Percentiles rank a stretch among this genome's conserved stretches.
phyloP scores from a whole-genome alignment of 2,888 invertebrate genomes.

The Gryllus longicercus region DNA sequence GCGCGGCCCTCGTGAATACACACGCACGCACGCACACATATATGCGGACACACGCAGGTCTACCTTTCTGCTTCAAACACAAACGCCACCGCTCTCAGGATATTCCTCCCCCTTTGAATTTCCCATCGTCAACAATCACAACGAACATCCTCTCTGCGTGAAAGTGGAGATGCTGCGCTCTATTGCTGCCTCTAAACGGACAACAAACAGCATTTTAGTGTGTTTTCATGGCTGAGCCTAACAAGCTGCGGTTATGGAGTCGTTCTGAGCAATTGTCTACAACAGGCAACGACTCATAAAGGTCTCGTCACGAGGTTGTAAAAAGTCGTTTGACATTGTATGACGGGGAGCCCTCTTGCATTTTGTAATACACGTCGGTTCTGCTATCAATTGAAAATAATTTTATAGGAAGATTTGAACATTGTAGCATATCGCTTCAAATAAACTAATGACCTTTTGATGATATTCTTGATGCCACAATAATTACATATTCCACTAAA shows the following conservation, averaged over 20 bases:
- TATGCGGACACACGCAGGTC: neutral
- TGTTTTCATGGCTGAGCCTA: neutral
- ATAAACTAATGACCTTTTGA: too few relatives aligned
- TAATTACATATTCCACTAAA: too few relatives aligned
- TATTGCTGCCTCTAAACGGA: conserved; percentile 1
- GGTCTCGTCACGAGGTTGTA: neutral
- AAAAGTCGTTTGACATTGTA: neutral
- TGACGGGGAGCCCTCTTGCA: neutral
- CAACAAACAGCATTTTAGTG: neutral
- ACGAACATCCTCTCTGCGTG: neutral
- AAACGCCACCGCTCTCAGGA: neutral
- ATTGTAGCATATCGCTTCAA: too few relatives aligned
- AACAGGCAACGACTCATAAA: neutral
- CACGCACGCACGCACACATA: neutral
- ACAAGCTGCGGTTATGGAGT: conserved; percentile 9
- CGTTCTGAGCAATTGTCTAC: neutral
- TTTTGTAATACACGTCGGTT: neutral
- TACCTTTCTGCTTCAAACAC: conserved; percentile 5
- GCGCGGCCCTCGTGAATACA: neutral
- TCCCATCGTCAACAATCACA: neutral
- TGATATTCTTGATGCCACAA: too few relatives aligned
- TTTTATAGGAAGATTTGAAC: too few relatives aligned
- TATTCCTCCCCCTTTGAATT: neutral
- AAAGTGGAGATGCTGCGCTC: neutral
- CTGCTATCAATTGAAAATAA: too few relatives aligned